Evolutionary conservation across 2,113 vertebrate species (phyloP), one percentile per base, ranked within the genome.

Genomic region (Buteo buteo): DNA sequence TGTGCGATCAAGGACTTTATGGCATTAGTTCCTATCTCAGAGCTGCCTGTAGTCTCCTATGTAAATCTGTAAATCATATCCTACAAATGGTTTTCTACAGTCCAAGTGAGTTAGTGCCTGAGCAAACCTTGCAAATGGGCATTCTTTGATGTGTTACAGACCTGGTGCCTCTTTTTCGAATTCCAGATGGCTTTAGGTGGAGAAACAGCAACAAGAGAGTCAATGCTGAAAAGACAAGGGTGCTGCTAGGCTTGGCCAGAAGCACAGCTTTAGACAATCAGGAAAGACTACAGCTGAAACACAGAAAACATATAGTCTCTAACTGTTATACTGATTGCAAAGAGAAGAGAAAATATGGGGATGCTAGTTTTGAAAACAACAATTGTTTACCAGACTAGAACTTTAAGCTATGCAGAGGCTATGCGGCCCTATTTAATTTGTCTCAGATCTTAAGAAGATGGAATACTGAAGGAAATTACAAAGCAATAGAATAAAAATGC

Each of bases 381-480:
- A 82, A 92, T 44, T 54, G 36, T 61, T 94, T 67, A 38, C 52
- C 80, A 92, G 83, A 76, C 73, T 52, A 67, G 52, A 84, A 83
- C 57, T 82, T 83, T 42, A 76, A 86, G 83, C 91, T 78, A 20
- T 44, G 21, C 32, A 74, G 71, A 88, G 55, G 26, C 20, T 67
- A 11, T 52, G 31, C 13, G 57, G 24, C 36, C 24, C 80, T 88
- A 58, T 94, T 93, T 96, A 88, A 95, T 96, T 91, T 91, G 73
- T 61, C 45, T 88, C 49, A 69, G 86, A 64, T 78, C 73, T 76
- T 69, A 50, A 88, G 72, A 86, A 49, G 71, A 80, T 86, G 44
- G n/a, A 94, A 84, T 40, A 64, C 29, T 3, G 31, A 52, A 91
- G 90, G 90, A 95, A 95, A 95, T 96, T 96, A 95, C 92, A 97